Evolutionary conservation across 92 coral and sea anemone genomes (phyloP), one percentile per base, ranked within the genome.

Genomic region (Porites divaricata): DNA sequence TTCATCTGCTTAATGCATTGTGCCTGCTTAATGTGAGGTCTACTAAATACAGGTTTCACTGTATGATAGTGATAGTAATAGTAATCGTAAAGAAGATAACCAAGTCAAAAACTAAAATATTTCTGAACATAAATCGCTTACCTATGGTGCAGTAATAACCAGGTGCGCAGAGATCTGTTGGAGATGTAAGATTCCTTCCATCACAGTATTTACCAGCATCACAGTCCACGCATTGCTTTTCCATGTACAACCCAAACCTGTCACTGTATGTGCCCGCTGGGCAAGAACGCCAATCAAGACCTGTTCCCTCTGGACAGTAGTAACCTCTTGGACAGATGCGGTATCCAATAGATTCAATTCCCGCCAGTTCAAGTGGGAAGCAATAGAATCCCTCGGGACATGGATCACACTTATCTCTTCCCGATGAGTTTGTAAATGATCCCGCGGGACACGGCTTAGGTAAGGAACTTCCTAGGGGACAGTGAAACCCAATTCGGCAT

Each of bases 401-500:
- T 0, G 86, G 70, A 28, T 85, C 90, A 66, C 98, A 95, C 10
- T 77, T 67, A 51, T 83, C 89, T 48, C 95, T 90, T 48, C 93
- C 94, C 17, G 98, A 78, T 2, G 88, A 77, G 81, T 96, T 96
- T 2, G 99, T 90, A 62, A 95, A 96, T 35, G 82, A 81, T 21
- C 99, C 99, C 54, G 99, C 91, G 57, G 92, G 81, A 64, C 99
- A 96, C 11, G 99, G 99, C 50, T 96, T 92, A 71, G 99, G 98
- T 26, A 67, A 58, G 58, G 90, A 83, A 83, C 99, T 96, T 9
- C 96, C 99, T 22, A 81, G 78, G 8, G 99, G 99, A 53, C 99
- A 96, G 35, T 94, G 99, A 75, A 94, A 96, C 8, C 99, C 99
- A 63, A 84, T 89, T 41, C 89, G 98, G 63, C 99, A 96, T 71